These are phyloP conservation scores for Sinopyrophorus schimmeli DNA, from an alignment of 2,888 invertebrate genomes.

Conservation along the genomic window DNA sequence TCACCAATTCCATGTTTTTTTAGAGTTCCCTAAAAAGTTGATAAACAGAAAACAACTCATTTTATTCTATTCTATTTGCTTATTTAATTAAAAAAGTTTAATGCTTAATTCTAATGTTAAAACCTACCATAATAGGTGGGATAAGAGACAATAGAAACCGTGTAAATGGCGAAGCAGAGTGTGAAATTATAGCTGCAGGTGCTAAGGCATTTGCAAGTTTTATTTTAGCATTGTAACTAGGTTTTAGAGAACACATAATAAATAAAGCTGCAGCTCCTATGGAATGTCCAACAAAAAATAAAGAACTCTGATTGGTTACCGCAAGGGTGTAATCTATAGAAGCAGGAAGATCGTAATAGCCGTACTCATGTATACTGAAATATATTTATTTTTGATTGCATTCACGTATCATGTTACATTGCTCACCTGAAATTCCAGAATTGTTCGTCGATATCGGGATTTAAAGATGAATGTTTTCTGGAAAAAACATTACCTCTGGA, in stretches of 20 bases:
- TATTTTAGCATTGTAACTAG: slow-evolving; percentile 52
- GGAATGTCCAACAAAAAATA: slow-evolving; percentile 68
- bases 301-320: slow-evolving; percentile 54
- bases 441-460: slow-evolving; percentile 50
- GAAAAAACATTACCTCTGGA: slow-evolving; percentile 64
- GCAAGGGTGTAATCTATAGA: slow-evolving; percentile 62
- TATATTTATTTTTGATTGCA: neutral
- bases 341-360: slow-evolving; percentile 64
- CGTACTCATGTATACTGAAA: slow-evolving; percentile 66
- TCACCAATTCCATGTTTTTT: slow-evolving; percentile 44
- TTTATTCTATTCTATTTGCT: neutral
- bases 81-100: neutral
- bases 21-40: slow-evolving; percentile 40
- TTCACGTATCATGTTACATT: neutral
- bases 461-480: slow-evolving; percentile 54
- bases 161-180: slow-evolving; percentile 17
- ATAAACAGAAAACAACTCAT: slow-evolving; percentile 11
- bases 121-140: slow-evolving; percentile 30
- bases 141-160: slow-evolving; percentile 18
- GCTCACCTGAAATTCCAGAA: slow-evolving; percentile 65
- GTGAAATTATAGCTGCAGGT: slow-evolving; percentile 47
- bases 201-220: slow-evolving; percentile 48
- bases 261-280: slow-evolving; percentile 61
- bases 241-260: slow-evolving; percentile 54
- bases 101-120: no score